These are phyloP conservation scores for Danio choprae DNA, from an alignment of 2,797 vertebrate genomes.

Conservation along the genomic window DNA sequence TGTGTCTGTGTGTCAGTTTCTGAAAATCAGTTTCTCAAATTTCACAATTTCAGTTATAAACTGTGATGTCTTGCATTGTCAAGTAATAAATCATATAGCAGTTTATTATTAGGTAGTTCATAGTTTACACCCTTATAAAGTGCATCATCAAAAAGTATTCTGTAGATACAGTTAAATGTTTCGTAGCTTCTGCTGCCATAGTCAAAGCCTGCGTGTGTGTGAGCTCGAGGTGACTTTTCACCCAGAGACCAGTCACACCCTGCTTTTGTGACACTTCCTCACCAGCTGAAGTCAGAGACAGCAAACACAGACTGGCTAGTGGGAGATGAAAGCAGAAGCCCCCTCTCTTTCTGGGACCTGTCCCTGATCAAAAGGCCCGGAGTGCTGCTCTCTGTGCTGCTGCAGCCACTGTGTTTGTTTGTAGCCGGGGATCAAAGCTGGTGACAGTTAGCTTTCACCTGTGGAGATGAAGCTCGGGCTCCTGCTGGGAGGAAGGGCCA, in stretches of 20 bases:
- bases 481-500: conserved; percentile 73
- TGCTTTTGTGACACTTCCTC: conserved; percentile 63
- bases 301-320: conserved; percentile 56
- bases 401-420: conserved; percentile 62
- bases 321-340: conserved; percentile 76
- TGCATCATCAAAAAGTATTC: not conserved
- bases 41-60: not conserved
- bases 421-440: conserved; percentile 83
- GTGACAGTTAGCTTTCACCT: conserved; percentile 85
- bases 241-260: conserved; percentile 56
- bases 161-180: not conserved
- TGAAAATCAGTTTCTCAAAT: not conserved
- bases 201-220: conserved; percentile 37
- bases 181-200: conserved; percentile 8
- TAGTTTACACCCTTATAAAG: not conserved
- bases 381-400: conserved; percentile 69
- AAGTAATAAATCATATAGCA: not conserved
- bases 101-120: not conserved
- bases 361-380: conserved; percentile 82
- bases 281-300: conserved; percentile 53
- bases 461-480: conserved; percentile 77
- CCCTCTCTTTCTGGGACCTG: conserved; percentile 63
- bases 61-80: not conserved
- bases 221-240: conserved; percentile 49
- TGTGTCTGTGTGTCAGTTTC: no score